Evolutionary conservation across 2,797 vertebrate species (phyloP), one percentile per base, ranked within the genome.

Genomic region (Semotilus atromaculatus): DNA sequence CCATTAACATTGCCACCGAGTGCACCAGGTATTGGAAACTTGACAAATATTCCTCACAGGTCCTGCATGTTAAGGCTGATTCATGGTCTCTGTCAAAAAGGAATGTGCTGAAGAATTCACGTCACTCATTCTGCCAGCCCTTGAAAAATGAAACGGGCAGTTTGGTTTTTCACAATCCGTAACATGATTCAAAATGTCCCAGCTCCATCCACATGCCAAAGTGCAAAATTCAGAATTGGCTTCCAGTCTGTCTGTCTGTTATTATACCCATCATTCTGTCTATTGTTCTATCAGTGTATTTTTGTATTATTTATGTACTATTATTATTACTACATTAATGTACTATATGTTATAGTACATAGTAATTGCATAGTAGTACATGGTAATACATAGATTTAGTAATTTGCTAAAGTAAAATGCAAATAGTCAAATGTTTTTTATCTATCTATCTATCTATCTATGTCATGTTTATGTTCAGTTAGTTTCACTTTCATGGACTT

Each of bases 1-100:
- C 51, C 80, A 87, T 82, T 83, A 80, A 77, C 72, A 77, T 85
- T 2, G 23, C 36, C 73, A 58, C 26, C 3, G 40, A 62, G 34
- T 62, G 62, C 70, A 68, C 19, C 13, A 74, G 60, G 68, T 83
- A 80, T 73, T 80, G 82, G 29, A 66, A 74, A 55, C 62, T 77
- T 86, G 72, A 86, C 80, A 82, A 36, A 60, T 81, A 67, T 84
- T 75, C 77, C 55, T 82, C 66, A 70, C 48, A 40, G 43, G 55
- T 74, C 51, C 70, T 66, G 36, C 74, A 73, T n/a, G 66, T 71
- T 72, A 66, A 45, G 29, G 21, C 83, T 84, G 83, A 84, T 84
- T 84, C 53, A 84, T 71, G 75, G 67, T 21, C 66, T 72, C 83
- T 84, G 83, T 79, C 75, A 72, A 60, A 31, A 5, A 29, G 21